These are phyloP conservation scores for Lota lota DNA, from an alignment of 2,113 vertebrate genomes.

Conservation along the genomic window DNA sequence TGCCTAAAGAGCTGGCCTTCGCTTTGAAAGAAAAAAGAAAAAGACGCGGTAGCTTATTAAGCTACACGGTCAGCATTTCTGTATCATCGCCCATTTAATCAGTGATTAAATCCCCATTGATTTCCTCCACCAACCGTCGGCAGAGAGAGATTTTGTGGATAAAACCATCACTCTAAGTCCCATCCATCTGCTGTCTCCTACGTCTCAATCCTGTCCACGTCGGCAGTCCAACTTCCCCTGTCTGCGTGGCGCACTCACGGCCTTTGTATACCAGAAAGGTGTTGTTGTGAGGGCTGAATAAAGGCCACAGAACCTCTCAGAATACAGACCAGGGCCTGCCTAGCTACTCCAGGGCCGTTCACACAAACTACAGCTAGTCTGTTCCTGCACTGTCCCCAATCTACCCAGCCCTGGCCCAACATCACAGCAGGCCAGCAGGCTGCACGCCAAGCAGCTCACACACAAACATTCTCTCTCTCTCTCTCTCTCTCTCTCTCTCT, in stretches of 20 bases:
- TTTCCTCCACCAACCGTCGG: slow-evolving; percentile 45
- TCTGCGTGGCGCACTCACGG: slow-evolving; percentile 12
- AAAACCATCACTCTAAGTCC: slow-evolving; percentile 29
- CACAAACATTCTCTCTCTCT: too few species aligned
- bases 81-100: slow-evolving; percentile 55
- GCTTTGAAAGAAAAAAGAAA: neutral
- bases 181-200: slow-evolving; percentile 10
- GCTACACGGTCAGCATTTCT: slow-evolving; percentile 41
- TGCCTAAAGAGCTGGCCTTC: too few species aligned
- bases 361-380: neutral
- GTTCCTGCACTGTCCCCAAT: slow-evolving; percentile 12
- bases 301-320: neutral
- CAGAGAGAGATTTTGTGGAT: slow-evolving; percentile 34
- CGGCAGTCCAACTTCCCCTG: slow-evolving; percentile 5
- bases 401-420: slow-evolving; percentile 25
- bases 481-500: too few species aligned
- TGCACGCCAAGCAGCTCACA: slow-evolving; percentile 5
- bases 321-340: neutral
- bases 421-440: slow-evolving; percentile 38
- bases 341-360: too few species aligned
- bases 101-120: slow-evolving; percentile 40
- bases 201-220: slow-evolving; percentile 26
- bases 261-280: slow-evolving; percentile 8
- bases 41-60: slow-evolving; percentile 22
- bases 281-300: neutral